Conservation (phyloP, 2,797 vertebrate species). For the Malurus splendens region DNA sequence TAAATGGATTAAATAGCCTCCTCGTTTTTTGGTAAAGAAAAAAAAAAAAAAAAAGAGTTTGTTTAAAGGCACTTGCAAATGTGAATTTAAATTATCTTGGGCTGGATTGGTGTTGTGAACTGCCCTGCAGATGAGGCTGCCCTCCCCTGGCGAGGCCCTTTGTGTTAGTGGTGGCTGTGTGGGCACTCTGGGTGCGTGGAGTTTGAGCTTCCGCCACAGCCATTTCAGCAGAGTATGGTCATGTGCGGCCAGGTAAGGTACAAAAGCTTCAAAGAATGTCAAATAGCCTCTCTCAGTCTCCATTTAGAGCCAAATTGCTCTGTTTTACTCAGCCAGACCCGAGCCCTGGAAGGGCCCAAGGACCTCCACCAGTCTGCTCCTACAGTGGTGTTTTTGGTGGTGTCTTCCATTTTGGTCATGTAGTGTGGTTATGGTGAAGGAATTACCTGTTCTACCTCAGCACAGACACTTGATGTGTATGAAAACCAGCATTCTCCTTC, state of each 20-base stretch:
- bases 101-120: not conserved
- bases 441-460: not conserved
- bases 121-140: not conserved
- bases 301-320: not conserved
- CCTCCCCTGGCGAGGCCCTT: fast-evolving
- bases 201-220: fast-evolving
- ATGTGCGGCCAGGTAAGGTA: fast-evolving
- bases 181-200: fast-evolving
- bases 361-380: not conserved
- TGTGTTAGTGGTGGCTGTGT: fast-evolving
- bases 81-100: not conserved
- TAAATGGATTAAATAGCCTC: constrained; percentile 31
- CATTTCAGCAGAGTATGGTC: fast-evolving
- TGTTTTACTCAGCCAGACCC: not conserved
- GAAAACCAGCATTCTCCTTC: not conserved
- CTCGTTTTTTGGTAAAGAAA: not conserved
- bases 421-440: not conserved
- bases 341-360: fast-evolving
- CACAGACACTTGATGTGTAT: not conserved
- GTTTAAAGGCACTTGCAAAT: not conserved
- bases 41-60: not conserved
- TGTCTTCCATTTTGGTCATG: not conserved
- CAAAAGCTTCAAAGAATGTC: not conserved
- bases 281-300: not conserved
- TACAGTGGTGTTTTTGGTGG: not conserved